Evolutionary conservation across 2,888 invertebrate species (phyloP).

Genomic region (Chymomyza caudatula): DNA sequence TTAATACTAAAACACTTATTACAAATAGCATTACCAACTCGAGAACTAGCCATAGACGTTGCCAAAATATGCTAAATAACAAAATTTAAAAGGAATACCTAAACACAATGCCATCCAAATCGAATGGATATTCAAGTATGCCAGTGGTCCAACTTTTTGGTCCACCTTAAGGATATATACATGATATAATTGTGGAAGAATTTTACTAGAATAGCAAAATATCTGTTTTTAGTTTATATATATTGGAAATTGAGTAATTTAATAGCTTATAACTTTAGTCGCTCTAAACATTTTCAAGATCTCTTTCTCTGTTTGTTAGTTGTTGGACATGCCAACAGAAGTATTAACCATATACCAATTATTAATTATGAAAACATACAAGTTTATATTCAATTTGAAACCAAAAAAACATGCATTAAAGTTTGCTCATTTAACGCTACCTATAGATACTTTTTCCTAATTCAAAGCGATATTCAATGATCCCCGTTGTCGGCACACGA

Average conservation of each 20-base stretch:
- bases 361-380: neutral
- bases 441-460: conserved; percentile 99
- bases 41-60: neutral
- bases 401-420: conserved; percentile 18
- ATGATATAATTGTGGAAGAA: too few relatives aligned
- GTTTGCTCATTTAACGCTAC: conserved; percentile 80
- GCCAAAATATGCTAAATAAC: neutral
- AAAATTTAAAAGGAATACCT: conserved; percentile 82
- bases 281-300: too few relatives aligned
- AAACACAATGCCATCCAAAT: conserved; percentile 99
- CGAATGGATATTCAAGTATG: conserved; percentile 99
- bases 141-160: too few relatives aligned
- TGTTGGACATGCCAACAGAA: neutral
- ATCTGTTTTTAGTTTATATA: too few relatives aligned
- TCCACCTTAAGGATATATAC: too few relatives aligned
- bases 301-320: too few relatives aligned
- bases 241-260: too few relatives aligned
- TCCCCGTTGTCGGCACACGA: conserved; percentile 99
- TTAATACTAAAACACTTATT: neutral
- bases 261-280: too few relatives aligned
- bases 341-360: conserved; percentile 25
- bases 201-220: too few relatives aligned
- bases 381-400: conserved; percentile 22
- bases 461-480: conserved; percentile 99
- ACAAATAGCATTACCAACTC: neutral